Base-by-base conservation (phyloP, 2,113 vertebrate species). In the Lucifuga dentata region DNA sequence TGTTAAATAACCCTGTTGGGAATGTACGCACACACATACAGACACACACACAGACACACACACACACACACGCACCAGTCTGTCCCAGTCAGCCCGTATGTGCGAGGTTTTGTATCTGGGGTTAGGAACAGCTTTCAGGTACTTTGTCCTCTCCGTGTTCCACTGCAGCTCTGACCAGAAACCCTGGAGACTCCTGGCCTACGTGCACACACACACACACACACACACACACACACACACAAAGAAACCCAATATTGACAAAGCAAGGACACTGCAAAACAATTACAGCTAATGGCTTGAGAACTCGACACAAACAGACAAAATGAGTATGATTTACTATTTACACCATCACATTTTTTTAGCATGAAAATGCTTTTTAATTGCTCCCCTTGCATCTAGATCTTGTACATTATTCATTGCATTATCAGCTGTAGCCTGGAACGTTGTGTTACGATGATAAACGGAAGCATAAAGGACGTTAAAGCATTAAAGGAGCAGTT, bases 161-260 rank as follows among this genome's bases (percentile, higher is more conserved):
- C 91, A 90, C 57, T 83, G 94, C 63, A 98, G 90, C 77, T 95
- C 96, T 63, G 93, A 91, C 97, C 97, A 99, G 89, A 95, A 98
- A 5, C 93, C 94, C 88, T 89, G 93, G 68, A 91, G 90, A 74
- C 86, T 91, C 50, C 84, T 91, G 68, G 90, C 84, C 96, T 92
- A 66, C 50, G 60, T 53, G 49, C 46, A 56, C 20, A 64, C 48
- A 65, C 48, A 44, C 13, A 41, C 29, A 71, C 17, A 68, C 24
- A 69, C 33, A 77, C 20, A 77, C 24, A 43, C 29, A 50, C 33
- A 48, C 5, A 17, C 6, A 35, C 24, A 32, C 15, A 17, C 12
- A 15, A 10, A 49, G 11, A 29, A 40, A 16, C 17, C 36, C 16
- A 41, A 56, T 21, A 12, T 41, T 49, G 44, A 77, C 68, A 79